phyloP scores from a whole-genome alignment of 2,797 vertebrate genomes.

The Sarcoramphus papa region DNA sequence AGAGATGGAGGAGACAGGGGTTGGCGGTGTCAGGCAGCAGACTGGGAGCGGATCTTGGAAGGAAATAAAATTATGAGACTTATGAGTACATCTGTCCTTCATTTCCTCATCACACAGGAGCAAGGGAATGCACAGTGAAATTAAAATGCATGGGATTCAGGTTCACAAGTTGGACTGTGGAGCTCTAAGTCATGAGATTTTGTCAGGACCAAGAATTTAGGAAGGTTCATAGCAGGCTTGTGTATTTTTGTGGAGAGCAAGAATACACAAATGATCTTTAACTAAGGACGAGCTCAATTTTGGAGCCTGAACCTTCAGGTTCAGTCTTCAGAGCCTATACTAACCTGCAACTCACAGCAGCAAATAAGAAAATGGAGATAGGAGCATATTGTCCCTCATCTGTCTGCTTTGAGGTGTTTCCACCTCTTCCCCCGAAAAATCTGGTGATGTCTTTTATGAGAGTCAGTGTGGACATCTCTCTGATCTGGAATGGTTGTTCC shows the following conservation, averaged over 20 bases:
- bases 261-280: not conserved
- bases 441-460: not conserved
- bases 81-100: not conserved
- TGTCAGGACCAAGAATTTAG: not conserved
- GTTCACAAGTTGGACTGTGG: not conserved
- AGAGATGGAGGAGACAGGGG: not conserved
- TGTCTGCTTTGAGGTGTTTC: not conserved
- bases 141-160: not conserved
- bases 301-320: not conserved
- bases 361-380: not conserved
- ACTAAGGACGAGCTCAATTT: not conserved
- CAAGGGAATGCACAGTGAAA: not conserved
- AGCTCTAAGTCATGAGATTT: not conserved
- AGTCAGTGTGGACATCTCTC: not conserved
- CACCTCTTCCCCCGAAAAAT: rapidly evolving
- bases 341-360: not conserved
- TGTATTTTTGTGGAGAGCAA: not conserved
- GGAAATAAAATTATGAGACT: not conserved
- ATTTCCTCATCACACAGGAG: not conserved
- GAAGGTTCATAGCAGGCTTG: not conserved
- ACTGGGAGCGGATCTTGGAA: not conserved
- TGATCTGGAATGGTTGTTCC: not conserved
- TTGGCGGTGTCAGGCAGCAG: not conserved
- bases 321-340: not conserved
- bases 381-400: not conserved